Conservation (phyloP, 1,140 invertebrate species). For the Procambarus clarkii region DNA sequence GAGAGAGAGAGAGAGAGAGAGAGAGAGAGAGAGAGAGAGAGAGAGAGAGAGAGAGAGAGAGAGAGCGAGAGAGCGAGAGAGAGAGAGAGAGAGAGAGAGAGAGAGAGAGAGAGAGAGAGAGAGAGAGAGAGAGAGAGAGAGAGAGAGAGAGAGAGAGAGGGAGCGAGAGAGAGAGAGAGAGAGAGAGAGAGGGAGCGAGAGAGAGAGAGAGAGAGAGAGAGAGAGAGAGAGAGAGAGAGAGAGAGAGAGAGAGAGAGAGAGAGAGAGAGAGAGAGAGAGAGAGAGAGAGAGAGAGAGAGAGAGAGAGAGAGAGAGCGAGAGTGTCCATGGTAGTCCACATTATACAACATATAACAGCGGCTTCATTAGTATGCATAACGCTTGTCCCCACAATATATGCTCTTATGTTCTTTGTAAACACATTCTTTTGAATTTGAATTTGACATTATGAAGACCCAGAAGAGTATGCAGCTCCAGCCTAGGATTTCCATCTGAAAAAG, state of each 20-base stretch:
- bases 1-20: neutral
- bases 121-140: neutral
- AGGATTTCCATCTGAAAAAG: too few relatives aligned
- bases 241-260: neutral
- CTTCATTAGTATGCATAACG: too few relatives aligned
- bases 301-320: too few relatives aligned
- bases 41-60: neutral
- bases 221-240: neutral
- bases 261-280: neutral
- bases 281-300: neutral
- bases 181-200: neutral
- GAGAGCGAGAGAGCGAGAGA: constrained; percentile 6
- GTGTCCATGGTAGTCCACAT: too few relatives aligned
- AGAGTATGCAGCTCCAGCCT: too few relatives aligned
- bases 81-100: neutral
- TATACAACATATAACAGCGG: too few relatives aligned
- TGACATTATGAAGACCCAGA: too few relatives aligned
- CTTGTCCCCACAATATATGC: too few relatives aligned
- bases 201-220: neutral
- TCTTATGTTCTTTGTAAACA: too few relatives aligned
- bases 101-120: neutral
- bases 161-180: neutral
- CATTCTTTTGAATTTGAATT: too few relatives aligned
- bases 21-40: neutral
- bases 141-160: neutral